These are phyloP conservation scores for Heliocidaris tuberculata DNA, from an alignment of 35 echinoderm and acorn worm genomes.

Conservation along the genomic window DNA sequence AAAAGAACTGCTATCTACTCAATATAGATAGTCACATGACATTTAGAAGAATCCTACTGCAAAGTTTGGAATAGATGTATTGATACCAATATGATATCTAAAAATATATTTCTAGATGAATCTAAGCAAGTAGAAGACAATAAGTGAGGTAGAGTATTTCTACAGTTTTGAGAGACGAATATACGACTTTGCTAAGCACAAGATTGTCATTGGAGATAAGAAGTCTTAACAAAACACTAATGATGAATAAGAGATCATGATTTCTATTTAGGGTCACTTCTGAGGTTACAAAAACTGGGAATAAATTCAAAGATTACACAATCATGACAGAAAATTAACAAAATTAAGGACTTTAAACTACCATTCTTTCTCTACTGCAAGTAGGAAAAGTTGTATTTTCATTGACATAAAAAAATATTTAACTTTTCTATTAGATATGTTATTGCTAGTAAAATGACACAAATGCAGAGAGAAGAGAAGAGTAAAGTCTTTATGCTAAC, in stretches of 20 bases:
- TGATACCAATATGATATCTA: background rate
- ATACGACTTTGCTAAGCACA: background rate
- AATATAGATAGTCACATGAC: background rate
- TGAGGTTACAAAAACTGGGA: background rate
- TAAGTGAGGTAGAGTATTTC: background rate
- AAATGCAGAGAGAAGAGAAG: background rate
- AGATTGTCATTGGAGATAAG: background rate
- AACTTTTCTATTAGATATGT: background rate
- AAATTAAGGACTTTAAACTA: background rate
- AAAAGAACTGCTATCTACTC: background rate
- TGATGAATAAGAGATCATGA: background rate
- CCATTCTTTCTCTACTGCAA: background rate
- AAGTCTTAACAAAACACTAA: background rate
- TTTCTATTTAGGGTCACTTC: background rate
- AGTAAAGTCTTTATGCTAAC: no score
- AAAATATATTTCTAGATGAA: conserved; percentile 10
- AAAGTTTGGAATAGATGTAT: background rate
- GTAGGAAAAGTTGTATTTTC: background rate
- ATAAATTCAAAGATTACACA: background rate
- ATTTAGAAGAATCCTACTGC: background rate
- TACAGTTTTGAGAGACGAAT: background rate
- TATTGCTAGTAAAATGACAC: background rate
- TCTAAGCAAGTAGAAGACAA: background rate
- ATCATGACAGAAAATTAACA: background rate
- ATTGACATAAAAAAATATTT: background rate